Base-by-base conservation (phyloP, 2,113 vertebrate species). In the Carollia perspicillata region DNA sequence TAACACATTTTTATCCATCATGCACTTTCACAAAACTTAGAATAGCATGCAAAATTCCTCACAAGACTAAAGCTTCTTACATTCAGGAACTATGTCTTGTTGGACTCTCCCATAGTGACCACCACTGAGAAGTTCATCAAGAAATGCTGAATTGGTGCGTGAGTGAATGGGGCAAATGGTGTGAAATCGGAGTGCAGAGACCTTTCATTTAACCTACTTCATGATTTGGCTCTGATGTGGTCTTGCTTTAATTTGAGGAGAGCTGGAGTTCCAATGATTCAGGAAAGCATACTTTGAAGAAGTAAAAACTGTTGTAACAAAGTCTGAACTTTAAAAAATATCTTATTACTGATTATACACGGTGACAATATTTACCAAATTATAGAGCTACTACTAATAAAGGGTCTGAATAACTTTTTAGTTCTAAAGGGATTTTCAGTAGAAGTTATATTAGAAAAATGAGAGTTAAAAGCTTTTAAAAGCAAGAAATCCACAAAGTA, bases 261-360 rank as follows among this genome's bases (percentile, higher is more conserved):
- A 83, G 33, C 14, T 75, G 33, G 26, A 80, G 44, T 71, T 63
- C 30, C 30, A 33, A 1, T 60, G 28, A 65, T 55, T 96, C 37
- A n/a, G 84, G 47, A 89, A 93, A 92, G 47, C 11, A 1, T n/a
- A 13, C 72, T 75, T 75, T 37, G 28, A 72, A 90, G 58, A 92
- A 55, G 69, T 65, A 9, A 47, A 11, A 85, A 78, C 78, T 26
- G 69, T 81, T 89, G 28, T 79, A 86, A 87, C 18, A 63, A 33
- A 77, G 68, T 85, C 63, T 96, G 35, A 58, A 53, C 58, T 85
- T 90, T 71, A 42, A 89, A 84, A 68, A 44, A 74, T 71, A 83
- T 47, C 26, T 92, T 72, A 68, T 85, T 89, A 44, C 9, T 16
- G 6, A 55, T 92, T 66, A 74, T 83, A 37, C 10, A 35, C 33